Evolutionary conservation across 2,797 vertebrate genomes (phyloP), one percentile per base, ranked within the genome.

Genomic region (Denticeps clupeoides): DNA sequence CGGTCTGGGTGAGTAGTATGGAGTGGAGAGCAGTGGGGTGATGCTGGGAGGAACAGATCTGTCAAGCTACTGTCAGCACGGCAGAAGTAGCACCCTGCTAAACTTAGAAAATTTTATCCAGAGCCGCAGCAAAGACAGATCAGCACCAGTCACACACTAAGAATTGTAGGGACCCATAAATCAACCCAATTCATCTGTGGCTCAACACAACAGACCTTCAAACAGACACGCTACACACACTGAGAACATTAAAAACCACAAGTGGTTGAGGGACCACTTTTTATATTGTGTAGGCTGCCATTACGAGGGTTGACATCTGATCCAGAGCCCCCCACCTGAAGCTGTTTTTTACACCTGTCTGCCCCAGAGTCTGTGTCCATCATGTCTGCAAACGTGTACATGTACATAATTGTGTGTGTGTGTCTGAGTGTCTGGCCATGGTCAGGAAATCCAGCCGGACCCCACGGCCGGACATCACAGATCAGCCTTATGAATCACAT

Each of bases 401-500:
- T 25, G 4, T 7, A 6, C 7, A 1, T n/a, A 29, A 6, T 23
- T 27, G 43, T 19, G 4, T 13, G 23, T 33, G 42, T 18, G 28
- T 31, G 47, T 25, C 29, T 33, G 22, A 26, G 5, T 27, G 27
- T 5, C 19, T n/a, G 37, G 21, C 7, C 8, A 15, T 31, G 12
- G 45, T 15, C 5, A 11, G 10, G 12, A 10, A 18, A 26, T n/a
- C 16, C 7, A 35, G 33, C 32, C 31, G 47, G 33, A 25, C 21
- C 22, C 12, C 27, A 24, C 22, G 5, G 18, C 31, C 42, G 21
- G 51, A 47, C 35, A 10, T 24, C n/a, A 40, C 56, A 45, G 41
- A 49, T 41, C 46, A 24, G 31, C 23, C 43, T 65, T 56, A 62
- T 62, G 59, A 59, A 62, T 53, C 15, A 11, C 53, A 50, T 45